Base-by-base conservation (phyloP, 2,888 invertebrate species). In the Zele albiditarsus region DNA sequence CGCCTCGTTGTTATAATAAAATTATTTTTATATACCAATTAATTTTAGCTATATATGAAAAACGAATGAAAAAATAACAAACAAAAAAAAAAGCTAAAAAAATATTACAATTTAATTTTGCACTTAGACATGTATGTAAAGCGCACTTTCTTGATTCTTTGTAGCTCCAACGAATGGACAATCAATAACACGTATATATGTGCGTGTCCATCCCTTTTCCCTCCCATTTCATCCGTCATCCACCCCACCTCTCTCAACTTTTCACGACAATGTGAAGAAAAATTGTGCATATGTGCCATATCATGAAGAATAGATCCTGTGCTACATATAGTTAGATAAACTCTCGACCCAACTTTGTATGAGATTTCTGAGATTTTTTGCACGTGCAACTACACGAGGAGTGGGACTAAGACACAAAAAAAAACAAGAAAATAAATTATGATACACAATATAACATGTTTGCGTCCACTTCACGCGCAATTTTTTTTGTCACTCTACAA, bases 151-250 rank as follows among this genome's bases (percentile, higher is more conserved):
- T 62, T 62, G 20, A 42, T 46, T 38, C 53, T 38, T 66, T 66
- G 25, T 66, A 66, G 66, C 66, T 65, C 66, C 66, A 72, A 72
- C 65, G 57, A 65, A 72, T 72, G 57, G 72, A 72, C 72, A 72
- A 72, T 72, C 72, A 72, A 72, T 57, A 38, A 38, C 25, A 57
- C 63, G 28, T 49, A 25, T 25, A 27, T 72, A n/a, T 25, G 23
- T 66, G 66, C 57, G 25, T 71, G n/a, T 1, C 6, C 49, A 20
- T 3, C 53, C n/a, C 28, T 68, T 53, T 46, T 25, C 27, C 33
- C 25, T 38, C n/a, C 25, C 42, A n/a, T 67, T 49, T 23, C 38
- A 23, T 28, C 6, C 8, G n/a, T 63, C 31, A 63, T 31, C 20
- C 20, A 20, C 33, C 20, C 10, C 23, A 28, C 20, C 23, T 38